Base-by-base conservation (phyloP, 1,140 invertebrate genomes). In the Drosophila biarmipes region DNA sequence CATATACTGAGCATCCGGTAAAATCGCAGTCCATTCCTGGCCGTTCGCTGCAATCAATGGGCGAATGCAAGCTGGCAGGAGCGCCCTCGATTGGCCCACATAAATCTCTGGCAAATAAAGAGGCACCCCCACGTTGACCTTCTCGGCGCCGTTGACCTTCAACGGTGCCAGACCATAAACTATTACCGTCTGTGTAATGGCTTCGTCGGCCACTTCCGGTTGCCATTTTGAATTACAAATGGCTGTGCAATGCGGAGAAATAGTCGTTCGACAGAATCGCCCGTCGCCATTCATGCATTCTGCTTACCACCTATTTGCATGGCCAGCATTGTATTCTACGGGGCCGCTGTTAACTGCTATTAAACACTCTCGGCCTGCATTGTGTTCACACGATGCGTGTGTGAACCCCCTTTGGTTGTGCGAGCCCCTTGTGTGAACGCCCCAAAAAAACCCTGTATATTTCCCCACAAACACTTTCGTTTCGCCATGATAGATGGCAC, bases 191-290 rank as follows among this genome's bases (percentile, higher is more conserved):
- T 27, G 52, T 73, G 69, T 62, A 73, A 55, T 72, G 69, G 69
- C 48, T 54, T 73, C 64, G 61, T 75, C 59, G 31, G 53, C 48
- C 73, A 74, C 61, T 74, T 74, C 72, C 72, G 72, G 51, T 74
- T 74, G 72, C 71, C 72, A 74, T 74, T 74, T 74, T 62, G 55
- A 73, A 73, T 73, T 73, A 73, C 69, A 73, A 73, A 73, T 73
- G 71, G 54, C 69, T 21, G 1, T 24, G 67, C 69, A 64, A 8
- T 10, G 6, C 15, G 10, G 19, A 46, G 8, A 37, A 40, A 24
- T 21, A 56, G 5, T 27, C 38, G 24, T 52, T 52, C 43, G 43
- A 58, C 27, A 17, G 31, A 15, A 52, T 45, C 11, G n/a, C 46
- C 59, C 34, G 53, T 37, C 45, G 15, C 38, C 29, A 6, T 31